Evolutionary conservation across 2,888 invertebrate species (phyloP), one percentile per base, ranked within the genome.

Genomic region (Mesorhabditis belari): DNA sequence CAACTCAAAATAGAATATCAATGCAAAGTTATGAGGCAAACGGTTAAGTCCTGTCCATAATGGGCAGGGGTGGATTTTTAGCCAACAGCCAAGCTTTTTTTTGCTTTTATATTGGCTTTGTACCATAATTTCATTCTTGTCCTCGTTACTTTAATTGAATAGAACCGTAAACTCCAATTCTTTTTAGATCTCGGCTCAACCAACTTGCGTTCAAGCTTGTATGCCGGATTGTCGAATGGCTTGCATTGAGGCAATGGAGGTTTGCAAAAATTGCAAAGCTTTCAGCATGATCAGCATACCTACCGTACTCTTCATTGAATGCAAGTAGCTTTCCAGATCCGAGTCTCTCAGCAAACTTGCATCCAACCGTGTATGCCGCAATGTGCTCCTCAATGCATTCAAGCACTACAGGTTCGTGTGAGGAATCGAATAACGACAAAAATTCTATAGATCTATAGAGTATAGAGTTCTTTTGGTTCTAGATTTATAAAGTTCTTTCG

Each of bases 181-280:
- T 2, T 35, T 35, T 35, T 35, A 35, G 44, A 35, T 35, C 44
- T 35, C 44, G 44, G 44, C 44, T n/a, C 63, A 63, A 24, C 67
- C 70, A 49, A 64, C 67, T 6, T 72, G 71, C 58, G 65, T 65
- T 19, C 60, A 62, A 19, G 63, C 70, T 2, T 74, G 74, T 49
- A 67, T 69, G 67, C 71, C 60, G 9, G 54, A 58, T 3, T 69
- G 69, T 21, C 60, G 61, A 54, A 49, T 62, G 1, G 58, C 62
- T 2, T 69, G 69, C 28, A 54, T 69, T 29, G 66, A 71, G 27
- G 61, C 60, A 49, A 62, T 62, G 35, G 61, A 67, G 56, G 57
- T 67, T 35, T 35, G 35, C 35, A 35, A 12, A 35, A 12, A 35
- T 35, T 35, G 35, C n/a, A n/a, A n/a, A 35, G 6, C 17, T 17